Evolutionary conservation across 2,888 invertebrate genomes (phyloP).

Genomic region (Scelioninae gen. 1): DNA sequence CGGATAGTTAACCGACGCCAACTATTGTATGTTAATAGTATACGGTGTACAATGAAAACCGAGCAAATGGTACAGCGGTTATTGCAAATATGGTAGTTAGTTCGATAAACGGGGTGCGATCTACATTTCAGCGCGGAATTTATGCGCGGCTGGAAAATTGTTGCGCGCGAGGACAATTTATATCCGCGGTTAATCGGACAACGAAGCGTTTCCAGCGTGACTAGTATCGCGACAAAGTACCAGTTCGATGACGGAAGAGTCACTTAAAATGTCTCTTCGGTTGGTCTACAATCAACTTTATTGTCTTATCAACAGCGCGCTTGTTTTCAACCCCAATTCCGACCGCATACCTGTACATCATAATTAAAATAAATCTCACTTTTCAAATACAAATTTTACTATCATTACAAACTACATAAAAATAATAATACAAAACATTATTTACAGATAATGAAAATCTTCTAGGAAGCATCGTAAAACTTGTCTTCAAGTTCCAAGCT

Average conservation of each 20-base stretch:
- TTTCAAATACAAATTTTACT: no score
- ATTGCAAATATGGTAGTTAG: conserved; percentile 64
- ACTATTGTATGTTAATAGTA: conserved; percentile 69
- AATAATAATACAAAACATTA: no score
- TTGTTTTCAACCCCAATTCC: no score
- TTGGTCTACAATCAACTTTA: background rate
- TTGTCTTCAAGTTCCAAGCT: no score
- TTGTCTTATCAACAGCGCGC: no score
- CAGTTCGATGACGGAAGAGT: conserved; percentile 46
- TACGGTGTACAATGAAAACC: conserved; percentile 41
- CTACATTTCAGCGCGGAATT: conserved; percentile 56
- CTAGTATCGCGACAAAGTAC: conserved; percentile 59
- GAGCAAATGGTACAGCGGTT: conserved; percentile 60
- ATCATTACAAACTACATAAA: no score
- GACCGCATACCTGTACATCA: no score
- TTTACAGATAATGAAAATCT: no score
- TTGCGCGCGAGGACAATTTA: conserved; percentile 52
- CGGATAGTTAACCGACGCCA: conserved; percentile 59
- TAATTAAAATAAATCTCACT: no score
- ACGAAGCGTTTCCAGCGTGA: conserved; percentile 43
- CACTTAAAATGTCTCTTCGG: conserved; percentile 21
- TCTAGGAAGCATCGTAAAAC: no score
- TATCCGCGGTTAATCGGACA: conserved; percentile 41
- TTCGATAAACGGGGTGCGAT: conserved; percentile 62
- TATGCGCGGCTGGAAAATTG: conserved; percentile 45